Conservation (phyloP, 2,113 vertebrate genomes). For the Ahaetulla prasina region DNA sequence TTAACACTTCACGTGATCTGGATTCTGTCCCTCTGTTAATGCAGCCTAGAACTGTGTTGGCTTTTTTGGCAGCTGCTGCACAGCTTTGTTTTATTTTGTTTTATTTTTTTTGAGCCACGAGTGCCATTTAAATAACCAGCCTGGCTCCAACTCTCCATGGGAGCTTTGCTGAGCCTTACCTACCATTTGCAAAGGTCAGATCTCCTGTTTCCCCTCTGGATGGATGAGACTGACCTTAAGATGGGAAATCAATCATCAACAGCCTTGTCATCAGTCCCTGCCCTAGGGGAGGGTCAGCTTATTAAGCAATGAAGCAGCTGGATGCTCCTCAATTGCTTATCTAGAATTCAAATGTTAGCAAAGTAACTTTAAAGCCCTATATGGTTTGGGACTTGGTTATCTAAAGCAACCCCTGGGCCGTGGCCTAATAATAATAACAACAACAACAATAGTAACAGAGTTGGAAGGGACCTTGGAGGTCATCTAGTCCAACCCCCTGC, state of each 20-base stretch:
- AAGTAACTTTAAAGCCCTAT: background rate
- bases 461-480: too few species aligned
- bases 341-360: background rate
- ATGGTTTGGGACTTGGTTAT: background rate
- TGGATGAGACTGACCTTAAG: constrained; percentile 62
- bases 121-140: constrained; percentile 61
- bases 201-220: constrained; percentile 49
- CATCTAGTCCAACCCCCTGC: too few species aligned
- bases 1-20: too few species aligned
- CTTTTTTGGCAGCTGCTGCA: too few species aligned
- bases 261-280: background rate
- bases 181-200: constrained; percentile 65
- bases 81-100: background rate
- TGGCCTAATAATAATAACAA: too few species aligned
- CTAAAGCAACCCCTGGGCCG: too few species aligned
- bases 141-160: constrained; percentile 57
- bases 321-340: constrained; percentile 6
- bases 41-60: too few species aligned
- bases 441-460: too few species aligned
- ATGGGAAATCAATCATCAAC: background rate
- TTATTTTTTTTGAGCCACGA: constrained; percentile 42
- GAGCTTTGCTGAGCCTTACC: constrained; percentile 45
- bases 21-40: too few species aligned
- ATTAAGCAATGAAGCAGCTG: background rate
- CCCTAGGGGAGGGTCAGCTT: background rate